phyloP scores from a whole-genome alignment of 2,113 vertebrate genomes.

The Myotis brandtii region DNA sequence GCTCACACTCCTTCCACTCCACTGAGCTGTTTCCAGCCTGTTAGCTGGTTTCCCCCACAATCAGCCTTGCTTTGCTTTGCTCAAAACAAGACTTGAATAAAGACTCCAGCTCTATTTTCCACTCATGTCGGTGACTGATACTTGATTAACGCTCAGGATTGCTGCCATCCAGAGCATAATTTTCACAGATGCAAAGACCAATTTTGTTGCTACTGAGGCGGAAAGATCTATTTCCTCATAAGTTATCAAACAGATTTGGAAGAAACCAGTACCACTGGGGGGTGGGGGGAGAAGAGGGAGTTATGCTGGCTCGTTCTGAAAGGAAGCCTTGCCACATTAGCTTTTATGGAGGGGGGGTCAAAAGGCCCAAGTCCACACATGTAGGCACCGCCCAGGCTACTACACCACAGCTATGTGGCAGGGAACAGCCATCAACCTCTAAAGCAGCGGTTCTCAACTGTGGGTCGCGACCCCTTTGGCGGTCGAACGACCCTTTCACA shows the following conservation, averaged over 20 bases:
- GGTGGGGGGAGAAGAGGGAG: neutral
- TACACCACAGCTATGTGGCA: accelerated
- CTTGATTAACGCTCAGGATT: conserved; percentile 70
- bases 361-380: neutral
- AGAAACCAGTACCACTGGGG: neutral
- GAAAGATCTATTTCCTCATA: conserved; percentile 74
- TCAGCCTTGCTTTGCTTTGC: conserved; percentile 50
- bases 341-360: neutral
- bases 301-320: neutral
- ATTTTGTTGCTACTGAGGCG: conserved; percentile 67
- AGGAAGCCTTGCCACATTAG: neutral
- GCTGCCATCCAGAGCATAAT: conserved; percentile 66
- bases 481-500: too few species aligned
- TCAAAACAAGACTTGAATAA: conserved; percentile 55
- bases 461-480: too few species aligned
- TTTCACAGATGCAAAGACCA: conserved; percentile 73
- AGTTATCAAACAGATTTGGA: conserved; percentile 60
- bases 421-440: neutral
- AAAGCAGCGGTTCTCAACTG: neutral
- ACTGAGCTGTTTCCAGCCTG: neutral
- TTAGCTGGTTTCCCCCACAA: neutral
- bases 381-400: neutral
- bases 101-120: conserved; percentile 61
- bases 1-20: neutral
- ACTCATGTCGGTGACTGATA: conserved; percentile 65